A percentile compares a stretch with the other conserved stretches of the same genome.
Conservation (phyloP, 2,888 invertebrate genomes). For the Rhopalosiphum nymphaeae region DNA sequence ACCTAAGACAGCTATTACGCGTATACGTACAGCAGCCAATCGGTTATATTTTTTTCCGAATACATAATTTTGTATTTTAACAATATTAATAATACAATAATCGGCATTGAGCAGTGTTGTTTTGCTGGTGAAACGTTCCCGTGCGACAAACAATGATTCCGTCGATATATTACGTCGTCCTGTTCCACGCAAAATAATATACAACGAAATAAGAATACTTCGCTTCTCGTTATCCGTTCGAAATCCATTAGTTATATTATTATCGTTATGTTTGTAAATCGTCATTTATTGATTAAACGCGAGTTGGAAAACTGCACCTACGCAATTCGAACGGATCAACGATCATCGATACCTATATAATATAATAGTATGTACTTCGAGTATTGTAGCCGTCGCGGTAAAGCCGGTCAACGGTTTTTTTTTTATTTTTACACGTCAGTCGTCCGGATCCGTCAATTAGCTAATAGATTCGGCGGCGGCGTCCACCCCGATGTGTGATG, state of each 20-base stretch:
- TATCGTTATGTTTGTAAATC: background rate
- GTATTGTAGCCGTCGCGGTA: background rate
- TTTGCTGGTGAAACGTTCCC: background rate
- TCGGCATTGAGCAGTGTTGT: too few relatives aligned
- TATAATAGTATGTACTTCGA: background rate
- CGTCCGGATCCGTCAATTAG: conserved; percentile 54
- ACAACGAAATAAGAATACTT: background rate
- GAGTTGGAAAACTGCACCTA: background rate
- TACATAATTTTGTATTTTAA: background rate
- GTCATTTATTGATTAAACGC: background rate
- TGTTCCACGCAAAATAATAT: background rate
- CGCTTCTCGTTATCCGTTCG: background rate
- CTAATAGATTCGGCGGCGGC: conserved; percentile 38
- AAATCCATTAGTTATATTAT: background rate
- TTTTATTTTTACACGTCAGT: background rate
- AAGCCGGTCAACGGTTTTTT: background rate
- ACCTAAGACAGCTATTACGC: background rate
- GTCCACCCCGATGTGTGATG: conserved; percentile 15
- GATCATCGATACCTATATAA: background rate
- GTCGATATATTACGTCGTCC: background rate
- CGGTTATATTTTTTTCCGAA: background rate
- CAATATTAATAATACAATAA: too few relatives aligned
- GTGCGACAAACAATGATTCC: background rate
- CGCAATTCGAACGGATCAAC: background rate
- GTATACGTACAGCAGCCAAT: background rate